These are phyloP conservation scores for Panagrolaimus sp. DNA, from an alignment of 1,140 invertebrate genomes.

Conservation along the genomic window DNA sequence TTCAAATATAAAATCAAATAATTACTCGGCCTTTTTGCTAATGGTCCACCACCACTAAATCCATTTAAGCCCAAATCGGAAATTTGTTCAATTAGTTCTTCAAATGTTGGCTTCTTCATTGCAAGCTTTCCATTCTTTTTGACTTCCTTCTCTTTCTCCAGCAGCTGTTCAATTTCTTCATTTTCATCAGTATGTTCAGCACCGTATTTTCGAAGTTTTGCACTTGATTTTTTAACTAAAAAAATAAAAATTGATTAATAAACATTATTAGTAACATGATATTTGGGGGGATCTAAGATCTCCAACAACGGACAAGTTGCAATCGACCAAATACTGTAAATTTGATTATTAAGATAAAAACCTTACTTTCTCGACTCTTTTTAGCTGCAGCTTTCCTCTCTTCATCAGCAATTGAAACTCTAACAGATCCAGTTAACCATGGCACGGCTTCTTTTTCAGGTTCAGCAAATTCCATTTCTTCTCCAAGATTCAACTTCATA, in stretches of 20 bases:
- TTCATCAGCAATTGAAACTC: background rate
- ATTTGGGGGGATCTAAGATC: too few relatives aligned
- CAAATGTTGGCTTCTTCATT: background rate
- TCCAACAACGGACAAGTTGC: too few relatives aligned
- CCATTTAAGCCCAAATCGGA: background rate
- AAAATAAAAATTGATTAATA: background rate
- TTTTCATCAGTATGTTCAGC: background rate
- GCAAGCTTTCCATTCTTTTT: background rate
- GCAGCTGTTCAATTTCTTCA: background rate
- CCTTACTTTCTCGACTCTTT: conserved; percentile 4
- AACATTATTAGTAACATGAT: too few relatives aligned
- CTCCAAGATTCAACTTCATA: conserved; percentile 44
- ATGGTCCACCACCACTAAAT: background rate
- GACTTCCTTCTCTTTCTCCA: background rate
- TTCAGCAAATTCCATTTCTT: conserved; percentile 26
- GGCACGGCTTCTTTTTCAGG: conserved; percentile 42
- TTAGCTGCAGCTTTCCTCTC: background rate
- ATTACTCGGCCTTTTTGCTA: conserved; percentile 10
- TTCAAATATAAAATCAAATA: background rate
- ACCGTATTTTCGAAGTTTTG: background rate
- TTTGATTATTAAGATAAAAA: background rate
- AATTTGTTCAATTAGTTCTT: background rate
- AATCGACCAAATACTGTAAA: too few relatives aligned
- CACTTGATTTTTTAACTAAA: background rate
- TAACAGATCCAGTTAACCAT: conserved; percentile 32